Evolutionary conservation across 2,797 vertebrate species (phyloP), one percentile per base, ranked within the genome.

Genomic region (Rhincodon typus): DNA sequence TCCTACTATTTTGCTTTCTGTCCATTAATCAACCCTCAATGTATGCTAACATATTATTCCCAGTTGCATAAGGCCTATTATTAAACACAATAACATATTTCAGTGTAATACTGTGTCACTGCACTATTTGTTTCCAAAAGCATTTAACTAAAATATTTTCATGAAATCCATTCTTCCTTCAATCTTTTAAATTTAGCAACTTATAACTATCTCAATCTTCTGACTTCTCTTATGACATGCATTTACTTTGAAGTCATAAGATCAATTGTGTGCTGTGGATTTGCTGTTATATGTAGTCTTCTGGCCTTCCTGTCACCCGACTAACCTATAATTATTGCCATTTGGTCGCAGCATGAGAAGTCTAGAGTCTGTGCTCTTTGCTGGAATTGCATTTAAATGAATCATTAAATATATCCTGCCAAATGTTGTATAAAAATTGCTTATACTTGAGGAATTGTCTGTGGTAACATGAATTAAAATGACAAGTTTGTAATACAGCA

Each of bases 211-310:
- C 27, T 8, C 42, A 74, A 57, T 19, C 70, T 77, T 50, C 19
- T n/a, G 38, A 57, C 46, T 95, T 77, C 69, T 53, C 15, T 57
- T 74, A 95, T 72, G 38, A 94, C 67, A 27, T 74, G n/a, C 42
- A 70, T 50, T 70, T 94, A 74, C 21, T 95, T 95, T 57, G 74
- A 72, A 77, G 13, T 95, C 67, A 95, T 34, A 74, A 72, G 94
- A 95, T 25, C 70, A 95, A 72, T 8, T 21, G 23, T 1, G 46
- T 95, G 94, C 46, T 77, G 94, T n/a, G 53, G 46, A 95, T 50
- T 95, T 74, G 46, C 70, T 21, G 46, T 46, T 95, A 19, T 8
- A 53, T 8, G 19, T 3, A 70, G 27, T 95, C 50, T 25, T 94
- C 69, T 94, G 67, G n/a, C 67, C 88, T 94, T 94, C 94, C 69